These are phyloP conservation scores for Bungarus multicinctus DNA, from an alignment of 2,113 vertebrate genomes.

Conservation along the genomic window DNA sequence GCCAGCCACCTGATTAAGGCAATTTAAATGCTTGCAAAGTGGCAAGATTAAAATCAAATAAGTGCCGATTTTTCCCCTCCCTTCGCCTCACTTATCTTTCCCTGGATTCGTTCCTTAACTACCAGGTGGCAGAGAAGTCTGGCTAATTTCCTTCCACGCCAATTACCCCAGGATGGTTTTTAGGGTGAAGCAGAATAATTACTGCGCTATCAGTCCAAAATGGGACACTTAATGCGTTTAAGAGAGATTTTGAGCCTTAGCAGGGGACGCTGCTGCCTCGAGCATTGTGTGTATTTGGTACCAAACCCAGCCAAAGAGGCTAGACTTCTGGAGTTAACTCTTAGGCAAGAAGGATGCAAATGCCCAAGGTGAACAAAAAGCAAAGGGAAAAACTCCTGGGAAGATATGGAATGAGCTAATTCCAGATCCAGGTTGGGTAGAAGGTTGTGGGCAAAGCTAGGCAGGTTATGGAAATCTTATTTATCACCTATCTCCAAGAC, in stretches of 20 bases:
- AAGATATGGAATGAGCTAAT: constrained; percentile 76
- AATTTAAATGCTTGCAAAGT: constrained; percentile 99
- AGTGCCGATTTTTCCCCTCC: constrained; percentile 80
- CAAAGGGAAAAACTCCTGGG: constrained; percentile 69
- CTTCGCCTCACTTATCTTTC: constrained; percentile 81
- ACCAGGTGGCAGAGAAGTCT: constrained; percentile 83
- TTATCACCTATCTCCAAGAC: constrained; percentile 74
- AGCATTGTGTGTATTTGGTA: constrained; percentile 62
- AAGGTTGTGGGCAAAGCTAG: constrained; percentile 77
- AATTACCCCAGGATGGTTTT: constrained; percentile 93
- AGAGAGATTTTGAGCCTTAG: constrained; percentile 85
- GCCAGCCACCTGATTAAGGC: constrained; percentile 91
- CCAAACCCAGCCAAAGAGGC: constrained; percentile 58
- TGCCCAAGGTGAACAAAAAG: constrained; percentile 77
- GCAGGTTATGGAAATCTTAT: constrained; percentile 81
- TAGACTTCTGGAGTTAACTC: constrained; percentile 54
- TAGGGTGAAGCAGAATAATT: constrained; percentile 92
- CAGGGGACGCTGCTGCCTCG: constrained; percentile 74
- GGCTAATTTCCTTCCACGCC: constrained; percentile 85
- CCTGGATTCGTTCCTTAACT: constrained; percentile 89
- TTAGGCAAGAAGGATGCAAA: constrained; percentile 62
- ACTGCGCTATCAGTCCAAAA: constrained; percentile 94
- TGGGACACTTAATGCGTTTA: constrained; percentile 91
- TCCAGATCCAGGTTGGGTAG: constrained; percentile 72
- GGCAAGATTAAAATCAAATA: constrained; percentile 98